Evolutionary conservation across 2,888 invertebrate species (phyloP), one percentile per base, ranked within the genome.

Genomic region (Coleophora deauratella): DNA sequence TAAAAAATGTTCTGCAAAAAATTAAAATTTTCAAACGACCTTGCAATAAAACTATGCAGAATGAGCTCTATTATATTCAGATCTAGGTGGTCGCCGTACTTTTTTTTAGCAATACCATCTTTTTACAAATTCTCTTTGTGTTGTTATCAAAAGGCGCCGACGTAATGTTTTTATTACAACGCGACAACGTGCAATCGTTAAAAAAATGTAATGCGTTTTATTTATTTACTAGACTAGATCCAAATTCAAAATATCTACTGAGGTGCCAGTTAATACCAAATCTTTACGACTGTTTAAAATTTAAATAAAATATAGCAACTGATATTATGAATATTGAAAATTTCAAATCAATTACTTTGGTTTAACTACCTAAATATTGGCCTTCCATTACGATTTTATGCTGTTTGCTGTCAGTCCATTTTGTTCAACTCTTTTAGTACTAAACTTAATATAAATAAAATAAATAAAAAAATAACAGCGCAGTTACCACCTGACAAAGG

Each of bases 1-100:
- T 66, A 69, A 72, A 75, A 72, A 66, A 61, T 57, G n/a, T 51
- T 63, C 62, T 52, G 71, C 72, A 67, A 74, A 76, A 78, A 76
- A 71, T 15, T 35, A 32, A 39, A 36, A 52, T 54, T 50, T 44
- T 47, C 47, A 50, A 48, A 54, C 49, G 56, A 52, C 64, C 62
- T 47, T 37, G 48, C 32, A 37, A 51, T 55, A 56, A 55, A 55
- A 53, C 33, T 45, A 45, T 49, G 47, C 49, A 47, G 48, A 43
- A 49, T 42, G 39, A 36, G 41, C 33, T 52, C 52, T 54, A 49
- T 46, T 52, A 51, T 54, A 49, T 46, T 57, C 47, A 48, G 39
- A 55, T 52, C 55, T 59, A 58, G 68, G 69, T 68, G 72, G 67
- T 66, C 64, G 52, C 38, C 46, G 40, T 41, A 43, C 43, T 62